Percentiles rank a stretch among this genome's conserved stretches.
Evolutionary conservation across 2,888 invertebrate species (phyloP).

Genomic region (Nomada goodeniana): DNA sequence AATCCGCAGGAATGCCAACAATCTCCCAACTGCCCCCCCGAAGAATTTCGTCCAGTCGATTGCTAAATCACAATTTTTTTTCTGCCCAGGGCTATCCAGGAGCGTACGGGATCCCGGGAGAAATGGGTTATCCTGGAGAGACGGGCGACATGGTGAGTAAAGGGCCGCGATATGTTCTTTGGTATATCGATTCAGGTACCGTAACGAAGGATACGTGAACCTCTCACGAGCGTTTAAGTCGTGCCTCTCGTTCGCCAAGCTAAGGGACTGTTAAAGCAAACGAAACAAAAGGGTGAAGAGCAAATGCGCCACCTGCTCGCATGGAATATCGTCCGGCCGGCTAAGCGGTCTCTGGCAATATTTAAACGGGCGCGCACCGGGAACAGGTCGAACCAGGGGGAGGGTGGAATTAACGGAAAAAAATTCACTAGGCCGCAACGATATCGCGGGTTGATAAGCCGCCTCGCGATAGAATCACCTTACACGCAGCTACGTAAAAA

Average conservation of each 20-base stretch:
- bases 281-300: neutral
- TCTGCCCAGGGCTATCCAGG: conserved; percentile 77
- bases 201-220: conserved; percentile 68
- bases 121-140: conserved; percentile 79
- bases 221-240: conserved; percentile 63
- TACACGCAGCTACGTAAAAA: conserved; percentile 50
- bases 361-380: conserved; percentile 57
- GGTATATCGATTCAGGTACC: conserved; percentile 62
- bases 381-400: conserved; percentile 40
- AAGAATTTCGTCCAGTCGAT: neutral
- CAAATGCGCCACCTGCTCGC: conserved; percentile 70
- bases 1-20: neutral
- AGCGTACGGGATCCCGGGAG: conserved; percentile 79
- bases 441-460: conserved; percentile 62
- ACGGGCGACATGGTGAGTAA: conserved; percentile 80
- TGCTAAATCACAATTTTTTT: conserved; percentile 25
- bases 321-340: conserved; percentile 67
- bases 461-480: conserved; percentile 54
- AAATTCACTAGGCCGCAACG: conserved; percentile 33
- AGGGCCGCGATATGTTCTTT: conserved; percentile 30
- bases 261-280: neutral
- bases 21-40: neutral
- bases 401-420: conserved; percentile 39
- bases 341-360: conserved; percentile 60
- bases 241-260: conserved; percentile 30